A percentile compares a stretch with the other conserved stretches of the same genome.
Evolutionary conservation across 2,113 vertebrate species (phyloP).

Genomic region (Nothobranchius furzeri): DNA sequence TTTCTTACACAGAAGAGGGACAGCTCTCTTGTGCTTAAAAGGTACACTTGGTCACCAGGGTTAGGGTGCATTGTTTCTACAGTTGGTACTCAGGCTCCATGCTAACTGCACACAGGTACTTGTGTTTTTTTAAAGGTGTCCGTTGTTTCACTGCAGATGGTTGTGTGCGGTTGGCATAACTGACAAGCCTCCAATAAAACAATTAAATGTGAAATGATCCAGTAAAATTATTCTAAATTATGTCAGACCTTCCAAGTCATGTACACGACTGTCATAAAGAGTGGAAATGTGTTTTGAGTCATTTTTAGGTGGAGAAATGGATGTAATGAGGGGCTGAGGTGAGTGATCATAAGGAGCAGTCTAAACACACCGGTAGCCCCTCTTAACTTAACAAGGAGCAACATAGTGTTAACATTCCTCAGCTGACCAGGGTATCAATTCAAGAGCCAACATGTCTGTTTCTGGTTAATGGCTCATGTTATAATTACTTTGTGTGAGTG

Average conservation of each 20-base stretch:
- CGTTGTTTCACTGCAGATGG: not conserved
- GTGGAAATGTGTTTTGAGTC: slow-evolving; percentile 41
- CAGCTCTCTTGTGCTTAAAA: no score
- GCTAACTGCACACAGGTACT: no score
- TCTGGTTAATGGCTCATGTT: slow-evolving; percentile 50
- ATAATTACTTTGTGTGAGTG: slow-evolving; percentile 34
- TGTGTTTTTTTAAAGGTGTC: no score
- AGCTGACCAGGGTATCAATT: slow-evolving; percentile 68
- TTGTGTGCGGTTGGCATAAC: not conserved
- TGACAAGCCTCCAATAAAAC: not conserved
- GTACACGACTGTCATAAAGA: slow-evolving; percentile 1
- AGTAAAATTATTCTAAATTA: not conserved
- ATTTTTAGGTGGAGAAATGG: slow-evolving; percentile 43
- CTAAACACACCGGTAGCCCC: slow-evolving; percentile 54
- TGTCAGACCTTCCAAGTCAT: slow-evolving; percentile 3
- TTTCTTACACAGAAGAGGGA: no score
- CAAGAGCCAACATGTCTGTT: slow-evolving; percentile 74
- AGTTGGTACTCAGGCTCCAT: no score
- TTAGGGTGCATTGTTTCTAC: no score
- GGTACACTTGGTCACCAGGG: no score
- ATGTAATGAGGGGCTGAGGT: slow-evolving; percentile 54
- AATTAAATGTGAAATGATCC: not conserved
- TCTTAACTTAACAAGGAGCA: slow-evolving; percentile 57
- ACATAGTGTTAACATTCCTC: slow-evolving; percentile 78
- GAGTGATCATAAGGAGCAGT: slow-evolving; percentile 62